Percentiles rank a stretch among this genome's conserved stretches.
These are phyloP conservation scores for Gymnosoma rotundatum DNA, from an alignment of 2,888 invertebrate species.

Conservation along the genomic window DNA sequence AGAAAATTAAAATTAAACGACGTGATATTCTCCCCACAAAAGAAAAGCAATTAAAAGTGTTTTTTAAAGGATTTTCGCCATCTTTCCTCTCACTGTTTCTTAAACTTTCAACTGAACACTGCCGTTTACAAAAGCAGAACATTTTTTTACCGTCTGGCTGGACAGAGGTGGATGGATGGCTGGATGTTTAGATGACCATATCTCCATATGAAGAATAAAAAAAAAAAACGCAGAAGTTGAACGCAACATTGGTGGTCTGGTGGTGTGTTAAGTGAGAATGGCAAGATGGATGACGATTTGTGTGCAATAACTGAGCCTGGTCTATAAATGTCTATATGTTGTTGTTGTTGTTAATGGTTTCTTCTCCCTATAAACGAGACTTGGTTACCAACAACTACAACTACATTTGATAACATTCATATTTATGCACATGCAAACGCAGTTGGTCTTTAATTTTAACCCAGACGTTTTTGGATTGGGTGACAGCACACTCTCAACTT, in stretches of 20 bases:
- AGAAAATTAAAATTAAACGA: too few species aligned
- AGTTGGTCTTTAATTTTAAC: constrained; percentile 45
- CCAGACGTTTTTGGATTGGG: constrained; percentile 66
- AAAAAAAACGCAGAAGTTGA: background rate
- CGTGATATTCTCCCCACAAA: too few species aligned
- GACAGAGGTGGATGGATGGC: constrained; percentile 11
- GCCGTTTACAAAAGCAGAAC: background rate
- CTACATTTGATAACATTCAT: background rate
- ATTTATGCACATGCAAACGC: constrained; percentile 58
- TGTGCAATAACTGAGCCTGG: background rate
- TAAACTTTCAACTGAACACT: too few species aligned
- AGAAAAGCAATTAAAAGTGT: too few species aligned
- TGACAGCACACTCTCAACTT: constrained; percentile 41
- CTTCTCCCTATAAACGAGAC: background rate
- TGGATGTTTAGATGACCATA: background rate
- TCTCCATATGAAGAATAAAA: background rate
- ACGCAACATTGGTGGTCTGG: constrained; percentile 28
- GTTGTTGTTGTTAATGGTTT: constrained; percentile 15
- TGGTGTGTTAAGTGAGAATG: background rate
- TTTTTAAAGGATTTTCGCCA: too few species aligned
- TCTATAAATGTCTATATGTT: constrained; percentile 23
- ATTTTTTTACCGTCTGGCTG: constrained; percentile 57
- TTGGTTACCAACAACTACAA: constrained; percentile 14
- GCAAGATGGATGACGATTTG: constrained; percentile 29
- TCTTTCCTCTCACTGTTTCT: too few species aligned